Evolutionary conservation across 2,797 vertebrate genomes (phyloP), one percentile per base, ranked within the genome.

Genomic region (Microtus californicus): DNA sequence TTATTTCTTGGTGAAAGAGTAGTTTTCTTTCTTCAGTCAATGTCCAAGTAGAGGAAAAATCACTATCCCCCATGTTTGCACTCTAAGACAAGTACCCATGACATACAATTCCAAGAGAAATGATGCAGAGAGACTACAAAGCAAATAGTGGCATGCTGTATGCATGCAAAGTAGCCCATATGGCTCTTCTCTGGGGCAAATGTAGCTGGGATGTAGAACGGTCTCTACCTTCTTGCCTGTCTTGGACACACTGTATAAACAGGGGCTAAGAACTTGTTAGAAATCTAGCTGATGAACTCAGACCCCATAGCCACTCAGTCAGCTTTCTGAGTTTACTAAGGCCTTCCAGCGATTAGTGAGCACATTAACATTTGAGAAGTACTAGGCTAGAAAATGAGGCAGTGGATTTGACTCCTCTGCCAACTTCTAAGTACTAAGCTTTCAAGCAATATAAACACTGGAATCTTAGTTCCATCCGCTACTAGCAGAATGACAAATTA

Each of bases 361-460:
- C 13, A 67, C 9, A 65, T 81, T 71, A 67, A 73, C 45, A 10
- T 93, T 45, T 54, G 63, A 94, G 74, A 92, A 87, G 0, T 87
- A 59, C 74, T 78, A 48, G 31, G 15, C 27, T 94, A 86, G 56
- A 87, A 83, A 97, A 87, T 17, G 85, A 80, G 27, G 63, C 6
- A n/a, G 25, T 48, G 10, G 4, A 2, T 48, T 67, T 93, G 61
- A 81, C 34, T 85, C 77, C 56, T 93, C 89, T 40, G 85, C 43
- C 61, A 59, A 88, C 13, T 90, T 69, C 25, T 54, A 54, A 69
- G 45, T 80, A 13, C 88, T 86, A 7, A 61, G 5, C 40, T 83
- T 96, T 83, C 34, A 8, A 91, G 67, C 91, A 51, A 93, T 31
- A 89, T 90, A 96, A 93, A 81, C 76, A 29, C 78, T 96, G 37